Evolutionary conservation across 2,888 invertebrate genomes (phyloP).

Genomic region (Plagiodera versicolora): DNA sequence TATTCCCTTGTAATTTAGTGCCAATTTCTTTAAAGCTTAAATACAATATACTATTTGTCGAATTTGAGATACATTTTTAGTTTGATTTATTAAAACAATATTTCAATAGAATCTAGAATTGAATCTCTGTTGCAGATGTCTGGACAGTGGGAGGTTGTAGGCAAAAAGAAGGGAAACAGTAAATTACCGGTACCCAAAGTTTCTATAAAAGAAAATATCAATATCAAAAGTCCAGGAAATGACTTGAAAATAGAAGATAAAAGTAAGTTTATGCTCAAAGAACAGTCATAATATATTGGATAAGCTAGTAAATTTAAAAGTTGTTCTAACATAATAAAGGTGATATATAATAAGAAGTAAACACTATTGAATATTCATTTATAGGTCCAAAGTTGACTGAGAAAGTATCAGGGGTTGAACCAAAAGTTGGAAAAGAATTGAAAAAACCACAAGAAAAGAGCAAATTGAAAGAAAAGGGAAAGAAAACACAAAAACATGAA

Average conservation of each 20-base stretch:
- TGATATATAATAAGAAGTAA: too few species aligned
- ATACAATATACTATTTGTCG: background rate
- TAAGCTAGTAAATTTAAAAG: too few species aligned
- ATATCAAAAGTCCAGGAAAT: slow-evolving; percentile 45
- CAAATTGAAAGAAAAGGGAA: slow-evolving; percentile 56
- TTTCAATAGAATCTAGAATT: too few species aligned
- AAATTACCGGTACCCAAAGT: slow-evolving; percentile 58
- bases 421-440: slow-evolving; percentile 59
- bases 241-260: slow-evolving; percentile 75
- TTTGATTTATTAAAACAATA: background rate
- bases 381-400: slow-evolving; percentile 68
- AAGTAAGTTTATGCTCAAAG: slow-evolving; percentile 59
- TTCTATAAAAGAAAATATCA: slow-evolving; percentile 55
- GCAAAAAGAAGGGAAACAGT: slow-evolving; percentile 63
- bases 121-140: slow-evolving; percentile 48
- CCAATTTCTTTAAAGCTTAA: too few species aligned
- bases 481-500: slow-evolving; percentile 44
- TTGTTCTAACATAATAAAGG: too few species aligned
- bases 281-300: slow-evolving; percentile 6
- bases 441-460: slow-evolving; percentile 61
- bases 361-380: slow-evolving; percentile 34
- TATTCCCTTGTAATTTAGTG: too few species aligned
- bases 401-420: slow-evolving; percentile 64
- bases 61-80: background rate
- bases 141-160: slow-evolving; percentile 73